Conservation (phyloP, 2,888 invertebrate genomes). For the Apamea crenata region DNA sequence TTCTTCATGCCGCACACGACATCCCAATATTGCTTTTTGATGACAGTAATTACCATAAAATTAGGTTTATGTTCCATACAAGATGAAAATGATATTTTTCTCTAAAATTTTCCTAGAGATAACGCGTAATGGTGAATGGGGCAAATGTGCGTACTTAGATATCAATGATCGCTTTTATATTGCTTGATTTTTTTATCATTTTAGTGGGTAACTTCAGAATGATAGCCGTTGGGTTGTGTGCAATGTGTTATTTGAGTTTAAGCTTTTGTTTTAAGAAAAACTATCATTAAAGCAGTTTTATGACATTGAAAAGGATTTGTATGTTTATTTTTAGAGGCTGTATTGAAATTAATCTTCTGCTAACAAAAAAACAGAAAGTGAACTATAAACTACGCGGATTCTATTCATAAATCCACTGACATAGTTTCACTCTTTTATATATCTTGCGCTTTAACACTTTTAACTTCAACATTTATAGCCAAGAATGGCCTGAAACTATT, state of each 20-base stretch:
- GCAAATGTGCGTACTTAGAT: conserved; percentile 39
- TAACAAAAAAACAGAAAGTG: not conserved
- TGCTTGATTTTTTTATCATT: conserved; percentile 34
- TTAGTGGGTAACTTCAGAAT: conserved; percentile 7
- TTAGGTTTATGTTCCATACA: conserved; percentile 66
- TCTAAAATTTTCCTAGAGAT: conserved; percentile 44
- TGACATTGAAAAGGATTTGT: not conserved
- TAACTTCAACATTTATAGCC: conserved; percentile 7
- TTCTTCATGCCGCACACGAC: conserved; percentile 68
- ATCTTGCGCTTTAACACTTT: conserved; percentile 5
- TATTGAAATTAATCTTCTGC: not conserved
- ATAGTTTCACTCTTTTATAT: conserved; percentile 29
- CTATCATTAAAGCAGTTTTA: not conserved
- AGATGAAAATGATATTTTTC: conserved; percentile 67
- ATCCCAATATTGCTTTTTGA: conserved; percentile 73
- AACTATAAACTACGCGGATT: not conserved
- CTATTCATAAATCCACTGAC: conserved; percentile 16
- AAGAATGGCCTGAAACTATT: conserved; percentile 36
- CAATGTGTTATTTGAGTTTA: not conserved
- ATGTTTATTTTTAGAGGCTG: not conserved
- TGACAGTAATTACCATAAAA: conserved; percentile 72
- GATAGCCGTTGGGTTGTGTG: conserved; percentile 6
- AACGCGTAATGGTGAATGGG: conserved; percentile 29
- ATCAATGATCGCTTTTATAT: conserved; percentile 57
- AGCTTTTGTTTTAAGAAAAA: not conserved